phyloP scores from a whole-genome alignment of 2,888 invertebrate genomes.

The Pilophorus perplexus region DNA sequence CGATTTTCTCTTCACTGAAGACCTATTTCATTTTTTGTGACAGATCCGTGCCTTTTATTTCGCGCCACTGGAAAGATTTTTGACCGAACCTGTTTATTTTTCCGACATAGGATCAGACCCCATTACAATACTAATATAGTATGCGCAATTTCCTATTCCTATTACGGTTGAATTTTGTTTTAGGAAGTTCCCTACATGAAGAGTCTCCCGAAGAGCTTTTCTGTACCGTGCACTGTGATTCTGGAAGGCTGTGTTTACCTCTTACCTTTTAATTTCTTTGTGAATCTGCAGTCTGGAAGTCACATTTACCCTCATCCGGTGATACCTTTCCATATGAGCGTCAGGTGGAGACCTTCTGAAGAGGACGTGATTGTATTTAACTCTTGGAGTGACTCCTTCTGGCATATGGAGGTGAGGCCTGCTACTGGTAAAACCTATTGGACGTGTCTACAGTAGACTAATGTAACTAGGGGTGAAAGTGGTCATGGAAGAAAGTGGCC shows the following conservation, averaged over 20 bases:
- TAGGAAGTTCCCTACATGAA: conserved; percentile 9
- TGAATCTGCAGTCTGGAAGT: conserved; percentile 28
- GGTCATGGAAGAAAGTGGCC: too few species aligned
- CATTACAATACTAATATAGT: too few species aligned
- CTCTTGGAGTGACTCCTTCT: conserved; percentile 20
- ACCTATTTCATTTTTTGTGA: too few species aligned
- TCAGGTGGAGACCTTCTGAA: conserved; percentile 21
- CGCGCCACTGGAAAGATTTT: too few species aligned
- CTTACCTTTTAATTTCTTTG: conserved; percentile 18
- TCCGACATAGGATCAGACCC: too few species aligned
- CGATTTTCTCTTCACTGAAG: too few species aligned
- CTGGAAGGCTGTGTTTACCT: conserved; percentile 22
- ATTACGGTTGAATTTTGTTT: neutral
- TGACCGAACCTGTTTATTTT: too few species aligned
- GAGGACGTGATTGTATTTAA: conserved; percentile 33
- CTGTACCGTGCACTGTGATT: neutral
- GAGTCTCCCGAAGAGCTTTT: neutral
- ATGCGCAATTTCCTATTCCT: too few species aligned
- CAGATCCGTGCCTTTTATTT: too few species aligned
- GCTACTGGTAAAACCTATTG: neutral
- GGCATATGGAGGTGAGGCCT: conserved; percentile 18
- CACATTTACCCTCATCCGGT: conserved; percentile 30
- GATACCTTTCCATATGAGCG: conserved; percentile 28
- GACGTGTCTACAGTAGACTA: too few species aligned
- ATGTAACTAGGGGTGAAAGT: too few species aligned